Evolutionary conservation across 2,113 vertebrate genomes (phyloP), one percentile per base, ranked within the genome.

Genomic region (Hymenochirus boettgeri): DNA sequence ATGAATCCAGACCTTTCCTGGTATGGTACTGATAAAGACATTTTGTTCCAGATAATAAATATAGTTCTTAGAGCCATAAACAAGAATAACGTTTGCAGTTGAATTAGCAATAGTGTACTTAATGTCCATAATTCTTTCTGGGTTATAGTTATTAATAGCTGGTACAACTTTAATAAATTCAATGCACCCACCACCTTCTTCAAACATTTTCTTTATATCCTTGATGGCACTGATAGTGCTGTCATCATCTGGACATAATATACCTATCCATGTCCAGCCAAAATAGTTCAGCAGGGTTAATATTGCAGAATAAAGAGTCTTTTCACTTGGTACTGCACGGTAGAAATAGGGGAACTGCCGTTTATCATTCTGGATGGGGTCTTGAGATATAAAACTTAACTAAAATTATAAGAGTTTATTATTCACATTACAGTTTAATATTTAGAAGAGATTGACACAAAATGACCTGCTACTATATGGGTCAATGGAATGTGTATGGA

Each of bases 31-130:
- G 8, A 66, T 4, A 21, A 48, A 42, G 12, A 58, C 63, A 37
- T 57, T 57, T 33, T 50, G 33, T 24, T 66, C 63, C 54, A 66
- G 21, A 46, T 65, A 65, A 25, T 65, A 65, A 7, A 65, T 42
- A 24, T 57, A 33, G 48, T 65, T 65, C 47, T 65, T 65, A n/a
- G 62, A 57, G n/a, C 62, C 62, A 19, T 65, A 65, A 7, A 65
- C 21, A 18, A 65, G 62, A 24, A 65, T 57, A 10, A 48, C 62
- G 37, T 57, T 65, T 48, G 27, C 53, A 35, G 62, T 50, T 7
- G 62, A 33, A 1, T 47, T 47, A 1, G 25, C 24, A 37, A 65
- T 27, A 7, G 45, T 65, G 23, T 65, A 7, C 19, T 31, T 45
- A 18, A 65, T 65, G 19, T 65, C 62, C 27, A 46, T 46, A 21